phyloP scores from a whole-genome alignment of 1,140 invertebrate species.

The Gerris buenoi region DNA sequence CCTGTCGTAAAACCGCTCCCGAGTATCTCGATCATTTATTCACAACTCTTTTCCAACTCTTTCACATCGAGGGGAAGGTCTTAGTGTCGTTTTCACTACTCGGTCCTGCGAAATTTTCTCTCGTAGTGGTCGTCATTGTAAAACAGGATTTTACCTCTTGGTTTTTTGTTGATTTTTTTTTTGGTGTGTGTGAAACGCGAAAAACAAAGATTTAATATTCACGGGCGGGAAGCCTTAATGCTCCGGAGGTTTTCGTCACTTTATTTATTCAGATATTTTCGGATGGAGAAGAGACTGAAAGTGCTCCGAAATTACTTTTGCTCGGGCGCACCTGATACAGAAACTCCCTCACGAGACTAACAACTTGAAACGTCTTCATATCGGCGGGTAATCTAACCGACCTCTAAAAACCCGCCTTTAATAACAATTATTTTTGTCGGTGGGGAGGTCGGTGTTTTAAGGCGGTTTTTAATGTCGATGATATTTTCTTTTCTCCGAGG shows the following conservation, averaged over 20 bases:
- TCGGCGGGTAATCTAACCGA: background rate
- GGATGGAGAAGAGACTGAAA: background rate
- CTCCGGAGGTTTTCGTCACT: background rate
- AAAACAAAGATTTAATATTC: background rate
- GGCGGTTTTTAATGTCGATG: background rate
- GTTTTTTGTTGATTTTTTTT: background rate
- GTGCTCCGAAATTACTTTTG: background rate
- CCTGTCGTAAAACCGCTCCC: background rate
- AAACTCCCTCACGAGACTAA: no score
- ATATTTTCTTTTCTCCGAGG: background rate
- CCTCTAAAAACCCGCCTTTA: background rate
- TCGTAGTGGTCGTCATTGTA: background rate
- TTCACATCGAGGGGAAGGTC: background rate
- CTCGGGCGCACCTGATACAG: background rate
- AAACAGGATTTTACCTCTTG: no score
- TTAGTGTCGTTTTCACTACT: background rate
- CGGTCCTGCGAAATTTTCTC: background rate
- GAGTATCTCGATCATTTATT: background rate
- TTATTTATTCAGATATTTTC: background rate
- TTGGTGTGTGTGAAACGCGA: background rate
- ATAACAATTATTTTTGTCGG: background rate
- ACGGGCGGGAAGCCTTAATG: background rate
- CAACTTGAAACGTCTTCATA: background rate
- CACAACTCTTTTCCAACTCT: background rate
- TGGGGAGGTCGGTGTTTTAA: background rate